These are phyloP conservation scores for Trachelus iudaicus DNA, from an alignment of 2,888 invertebrate species.

Conservation along the genomic window DNA sequence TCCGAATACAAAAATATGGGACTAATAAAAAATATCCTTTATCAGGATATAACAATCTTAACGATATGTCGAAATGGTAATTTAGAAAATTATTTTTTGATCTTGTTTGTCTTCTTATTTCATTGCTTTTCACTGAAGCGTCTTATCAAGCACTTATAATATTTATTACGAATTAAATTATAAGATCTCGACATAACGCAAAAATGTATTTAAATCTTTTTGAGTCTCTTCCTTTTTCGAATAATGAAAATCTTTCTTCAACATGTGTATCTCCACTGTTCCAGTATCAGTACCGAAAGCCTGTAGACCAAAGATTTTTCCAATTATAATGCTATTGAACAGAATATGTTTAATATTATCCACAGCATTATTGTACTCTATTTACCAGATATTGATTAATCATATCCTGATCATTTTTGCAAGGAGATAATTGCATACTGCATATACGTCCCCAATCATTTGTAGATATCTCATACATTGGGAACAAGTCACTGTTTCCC, in stretches of 20 bases:
- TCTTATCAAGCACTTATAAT: neutral
- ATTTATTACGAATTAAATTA: conserved; percentile 28
- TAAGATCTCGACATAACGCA: conserved; percentile 65
- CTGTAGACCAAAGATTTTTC: conserved; percentile 56
- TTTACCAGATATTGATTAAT: conserved; percentile 66
- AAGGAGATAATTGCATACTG: conserved; percentile 65
- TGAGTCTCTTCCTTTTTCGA: conserved; percentile 58
- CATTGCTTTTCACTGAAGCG: neutral
- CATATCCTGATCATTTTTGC: conserved; percentile 51
- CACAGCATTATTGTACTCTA: conserved; percentile 14
- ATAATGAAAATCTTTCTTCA: conserved; percentile 64
- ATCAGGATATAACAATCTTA: neutral
- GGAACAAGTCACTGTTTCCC: conserved; percentile 67
- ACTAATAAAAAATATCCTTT: neutral
- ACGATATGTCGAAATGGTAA: neutral
- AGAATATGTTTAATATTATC: conserved; percentile 11
- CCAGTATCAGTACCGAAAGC: conserved; percentile 66
- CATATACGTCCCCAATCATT: conserved; percentile 59
- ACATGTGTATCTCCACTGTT: conserved; percentile 65
- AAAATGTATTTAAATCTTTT: conserved; percentile 65
- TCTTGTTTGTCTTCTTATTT: neutral
- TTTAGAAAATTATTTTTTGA: neutral
- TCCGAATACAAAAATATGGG: neutral
- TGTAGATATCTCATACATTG: conserved; percentile 65
- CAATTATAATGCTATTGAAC: conserved; percentile 4